Base-by-base conservation (phyloP, 2,797 vertebrate genomes). In the Poeciliopsis turneri region DNA sequence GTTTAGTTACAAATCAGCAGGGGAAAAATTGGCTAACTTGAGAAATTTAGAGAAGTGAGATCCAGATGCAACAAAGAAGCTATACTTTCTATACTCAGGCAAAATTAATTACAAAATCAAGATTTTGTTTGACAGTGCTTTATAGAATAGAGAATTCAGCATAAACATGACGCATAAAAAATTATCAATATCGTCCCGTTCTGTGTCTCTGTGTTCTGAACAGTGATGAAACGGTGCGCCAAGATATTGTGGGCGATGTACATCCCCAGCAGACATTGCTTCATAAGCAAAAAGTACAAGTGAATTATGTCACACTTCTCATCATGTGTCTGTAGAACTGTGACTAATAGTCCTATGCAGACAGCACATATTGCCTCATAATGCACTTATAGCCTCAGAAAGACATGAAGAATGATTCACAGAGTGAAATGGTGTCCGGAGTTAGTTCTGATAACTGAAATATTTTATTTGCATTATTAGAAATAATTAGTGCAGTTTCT, bases 311-410 rank as follows among this genome's bases (percentile, higher is more conserved):
- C 76, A 82, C 66, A 20, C 41, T 49, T 75, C 28, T 79, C 72
- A 77, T 78, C 72, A 75, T 66, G 71, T 39, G 71, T 64, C 73
- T 75, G 3, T 28, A 72, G 47, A 43, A 13, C 75, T 49, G 13
- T 82, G 80, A 89, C 78, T 83, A 85, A 88, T 51, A 73, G 23
- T 69, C 30, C 66, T 43, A 46, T 80, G 55, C 47, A 84, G 53
- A 84, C 28, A 5, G 36, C 25, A 66, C 36, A 18, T 70, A 76
- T 77, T 75, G 59, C 74, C 55, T 73, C 76, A 77, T 69, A 55
- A 78, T 33, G 78, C 59, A 9, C 76, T 77, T 83, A 85, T 49
- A 74, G 39, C 15, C 43, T 43, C n/a, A 36, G 45, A 72, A 25
- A 33, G 28, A 78, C 71, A 80, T 30, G 69, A 78, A 70, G 78